phyloP scores from a whole-genome alignment of 2,888 invertebrate species.

The Galerucella pusilla region DNA sequence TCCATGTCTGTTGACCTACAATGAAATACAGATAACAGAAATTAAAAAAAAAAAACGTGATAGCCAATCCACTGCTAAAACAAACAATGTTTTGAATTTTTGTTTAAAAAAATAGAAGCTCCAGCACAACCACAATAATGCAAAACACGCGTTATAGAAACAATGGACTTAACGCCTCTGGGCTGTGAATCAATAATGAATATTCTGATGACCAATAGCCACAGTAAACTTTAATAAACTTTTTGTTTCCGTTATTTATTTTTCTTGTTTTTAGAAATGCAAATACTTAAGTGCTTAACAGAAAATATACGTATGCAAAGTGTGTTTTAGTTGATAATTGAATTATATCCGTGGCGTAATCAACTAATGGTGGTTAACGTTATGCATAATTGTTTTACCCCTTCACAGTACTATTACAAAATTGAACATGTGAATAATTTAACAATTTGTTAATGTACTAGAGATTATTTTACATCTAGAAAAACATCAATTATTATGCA shows the following conservation, averaged over 20 bases:
- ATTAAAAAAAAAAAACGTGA: background rate
- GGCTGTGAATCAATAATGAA: background rate
- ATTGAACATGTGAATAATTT: background rate
- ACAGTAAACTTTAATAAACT: background rate
- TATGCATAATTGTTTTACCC: background rate
- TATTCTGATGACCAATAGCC: background rate
- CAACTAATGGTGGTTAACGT: background rate
- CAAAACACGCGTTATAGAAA: background rate
- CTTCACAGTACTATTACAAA: background rate
- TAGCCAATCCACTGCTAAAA: background rate
- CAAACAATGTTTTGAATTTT: background rate
- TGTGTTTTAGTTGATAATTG: background rate
- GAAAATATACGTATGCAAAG: background rate
- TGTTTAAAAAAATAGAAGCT: background rate
- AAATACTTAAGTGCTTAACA: background rate
- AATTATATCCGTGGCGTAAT: background rate
- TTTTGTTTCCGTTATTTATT: background rate
- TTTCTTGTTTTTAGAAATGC: background rate
- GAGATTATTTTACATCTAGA: background rate
- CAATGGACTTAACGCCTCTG: background rate
- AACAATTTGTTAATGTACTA: background rate
- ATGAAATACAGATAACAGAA: background rate
- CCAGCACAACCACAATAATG: background rate
- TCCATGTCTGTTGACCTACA: background rate
- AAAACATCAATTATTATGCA: background rate